Evolutionary conservation across 1,140 invertebrate genomes (phyloP).

Genomic region (Zaprionus davidi): DNA sequence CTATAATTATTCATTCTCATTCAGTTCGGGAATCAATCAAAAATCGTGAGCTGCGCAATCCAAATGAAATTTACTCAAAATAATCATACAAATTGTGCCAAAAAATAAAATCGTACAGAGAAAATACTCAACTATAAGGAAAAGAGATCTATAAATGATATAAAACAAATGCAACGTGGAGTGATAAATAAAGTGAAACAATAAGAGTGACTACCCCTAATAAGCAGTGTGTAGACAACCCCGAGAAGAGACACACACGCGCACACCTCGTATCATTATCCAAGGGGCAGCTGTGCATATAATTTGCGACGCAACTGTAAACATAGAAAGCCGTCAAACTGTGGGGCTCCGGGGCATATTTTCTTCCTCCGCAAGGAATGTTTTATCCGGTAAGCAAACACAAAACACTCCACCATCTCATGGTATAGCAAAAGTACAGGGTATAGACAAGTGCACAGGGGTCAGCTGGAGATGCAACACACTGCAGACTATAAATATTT

Average conservation of each 20-base stretch:
- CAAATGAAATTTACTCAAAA: constrained; percentile 37
- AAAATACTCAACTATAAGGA: constrained; percentile 26
- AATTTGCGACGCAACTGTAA: constrained; percentile 70
- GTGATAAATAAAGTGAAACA: constrained; percentile 40
- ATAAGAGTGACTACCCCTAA: constrained; percentile 41
- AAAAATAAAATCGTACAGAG: constrained; percentile 33
- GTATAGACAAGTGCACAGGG: background rate
- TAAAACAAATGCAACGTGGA: constrained; percentile 42
- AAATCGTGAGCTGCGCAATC: constrained; percentile 27
- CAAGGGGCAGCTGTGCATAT: constrained; percentile 45
- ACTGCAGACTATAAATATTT: constrained; percentile 49
- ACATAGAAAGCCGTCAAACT: constrained; percentile 93
- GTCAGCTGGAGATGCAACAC: constrained; percentile 25
- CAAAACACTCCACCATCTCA: background rate
- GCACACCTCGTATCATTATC: constrained; percentile 14
- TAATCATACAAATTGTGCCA: constrained; percentile 60
- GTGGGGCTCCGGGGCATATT: constrained; percentile 96
- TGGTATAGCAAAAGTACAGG: constrained; percentile 6
- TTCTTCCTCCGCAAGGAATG: constrained; percentile 96
- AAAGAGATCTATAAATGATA: constrained; percentile 27
- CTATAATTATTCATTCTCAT: background rate
- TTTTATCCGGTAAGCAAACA: constrained; percentile 93
- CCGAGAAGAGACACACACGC: constrained; percentile 5
- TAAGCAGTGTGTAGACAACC: constrained; percentile 26
- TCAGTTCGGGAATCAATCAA: constrained; percentile 31